Percentiles rank a stretch among this genome's conserved stretches.
phyloP scores from a whole-genome alignment of 2,888 invertebrate species.

The Fragum sueziense region DNA sequence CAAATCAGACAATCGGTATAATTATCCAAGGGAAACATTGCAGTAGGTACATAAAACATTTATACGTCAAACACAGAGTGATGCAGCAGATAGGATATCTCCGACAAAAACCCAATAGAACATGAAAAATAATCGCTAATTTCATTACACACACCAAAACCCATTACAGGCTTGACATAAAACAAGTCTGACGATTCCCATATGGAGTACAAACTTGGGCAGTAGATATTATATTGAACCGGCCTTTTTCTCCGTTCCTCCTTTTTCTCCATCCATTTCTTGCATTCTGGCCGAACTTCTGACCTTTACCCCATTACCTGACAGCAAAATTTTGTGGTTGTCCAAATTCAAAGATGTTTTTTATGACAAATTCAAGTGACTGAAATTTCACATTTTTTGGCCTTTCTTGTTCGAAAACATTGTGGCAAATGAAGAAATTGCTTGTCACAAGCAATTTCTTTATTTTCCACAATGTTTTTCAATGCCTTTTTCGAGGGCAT shows the following conservation, averaged over 20 bases:
- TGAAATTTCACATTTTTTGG: too few relatives aligned
- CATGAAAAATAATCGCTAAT: slow-evolving; percentile 35
- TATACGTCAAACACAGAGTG: background rate
- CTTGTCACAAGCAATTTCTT: slow-evolving; percentile 1
- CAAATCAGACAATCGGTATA: too few relatives aligned
- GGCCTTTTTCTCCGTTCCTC: background rate
- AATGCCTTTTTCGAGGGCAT: too few relatives aligned
- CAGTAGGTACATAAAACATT: slow-evolving; percentile 11
- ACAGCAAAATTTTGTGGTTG: too few relatives aligned
- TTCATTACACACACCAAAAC: slow-evolving; percentile 46
- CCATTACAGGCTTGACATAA: slow-evolving; percentile 45
- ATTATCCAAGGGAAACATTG: background rate
- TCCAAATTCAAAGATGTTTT: too few relatives aligned
- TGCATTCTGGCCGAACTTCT: too few relatives aligned
- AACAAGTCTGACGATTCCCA: slow-evolving; percentile 38
- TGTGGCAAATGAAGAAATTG: slow-evolving; percentile 9
- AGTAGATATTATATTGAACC: too few relatives aligned
- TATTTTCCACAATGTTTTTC: slow-evolving; percentile 1
- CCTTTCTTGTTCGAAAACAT: too few relatives aligned
- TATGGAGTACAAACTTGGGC: background rate
- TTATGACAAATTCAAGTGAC: too few relatives aligned
- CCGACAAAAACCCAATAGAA: slow-evolving; percentile 19
- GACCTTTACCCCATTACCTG: too few relatives aligned
- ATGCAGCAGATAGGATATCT: slow-evolving; percentile 13
- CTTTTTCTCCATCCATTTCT: too few relatives aligned